Conservation (phyloP, 2,888 invertebrate genomes). For the Thera obeliscata region DNA sequence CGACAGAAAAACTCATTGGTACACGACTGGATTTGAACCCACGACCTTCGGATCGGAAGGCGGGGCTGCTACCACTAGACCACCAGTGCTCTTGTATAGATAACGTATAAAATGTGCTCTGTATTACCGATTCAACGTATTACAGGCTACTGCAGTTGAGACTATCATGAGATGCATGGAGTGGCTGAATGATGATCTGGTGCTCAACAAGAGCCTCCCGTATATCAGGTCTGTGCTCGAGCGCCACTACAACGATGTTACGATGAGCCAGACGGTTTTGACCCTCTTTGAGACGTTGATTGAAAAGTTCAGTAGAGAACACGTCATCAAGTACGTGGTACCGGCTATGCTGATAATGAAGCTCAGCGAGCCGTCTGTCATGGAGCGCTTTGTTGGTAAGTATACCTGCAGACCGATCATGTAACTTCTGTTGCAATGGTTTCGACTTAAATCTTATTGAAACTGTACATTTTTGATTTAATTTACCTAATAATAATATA, state of each 20-base stretch:
- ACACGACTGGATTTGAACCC: too few relatives aligned
- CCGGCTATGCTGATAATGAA: constrained; percentile 94
- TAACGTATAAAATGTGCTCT: too few relatives aligned
- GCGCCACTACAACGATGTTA: constrained; percentile 90
- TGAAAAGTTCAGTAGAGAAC: constrained; percentile 92
- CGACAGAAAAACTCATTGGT: too few relatives aligned
- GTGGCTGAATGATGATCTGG: constrained; percentile 24
- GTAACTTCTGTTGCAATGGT: too few relatives aligned
- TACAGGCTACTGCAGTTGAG: constrained; percentile 56
- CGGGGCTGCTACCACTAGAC: too few relatives aligned
- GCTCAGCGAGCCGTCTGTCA: constrained; percentile 94
- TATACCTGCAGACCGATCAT: constrained; percentile 56
- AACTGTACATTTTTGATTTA: too few relatives aligned
- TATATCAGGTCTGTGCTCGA: constrained; percentile 90
- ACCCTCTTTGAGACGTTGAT: constrained; percentile 92
- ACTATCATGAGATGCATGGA: constrained; percentile 29
- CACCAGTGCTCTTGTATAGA: too few relatives aligned
- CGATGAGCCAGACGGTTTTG: constrained; percentile 89
- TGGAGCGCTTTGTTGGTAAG: constrained; percentile 97
- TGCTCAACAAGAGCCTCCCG: constrained; percentile 22
- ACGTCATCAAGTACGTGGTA: constrained; percentile 95
- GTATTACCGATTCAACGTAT: constrained; percentile 68
- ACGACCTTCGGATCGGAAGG: too few relatives aligned
- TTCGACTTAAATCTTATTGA: too few relatives aligned
- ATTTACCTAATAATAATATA: too few relatives aligned